These are phyloP conservation scores for Leptobrachium leishanense DNA, from an alignment of 2,113 vertebrate species.

Conservation along the genomic window DNA sequence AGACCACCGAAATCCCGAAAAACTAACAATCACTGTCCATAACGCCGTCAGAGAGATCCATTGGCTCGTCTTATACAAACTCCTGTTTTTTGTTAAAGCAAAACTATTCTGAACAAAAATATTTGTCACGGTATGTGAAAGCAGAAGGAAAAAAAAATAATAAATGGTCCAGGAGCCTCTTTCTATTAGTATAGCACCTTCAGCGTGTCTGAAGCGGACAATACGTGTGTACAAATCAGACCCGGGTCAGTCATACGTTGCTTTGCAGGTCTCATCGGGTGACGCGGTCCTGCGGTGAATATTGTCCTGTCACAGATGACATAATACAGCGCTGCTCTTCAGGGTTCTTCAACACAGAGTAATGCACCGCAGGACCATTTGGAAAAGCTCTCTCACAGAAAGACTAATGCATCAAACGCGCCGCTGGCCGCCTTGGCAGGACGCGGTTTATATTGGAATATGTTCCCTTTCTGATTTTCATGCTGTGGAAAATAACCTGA, in stretches of 20 bases:
- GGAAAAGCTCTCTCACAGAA: not conserved
- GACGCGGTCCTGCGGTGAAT: not conserved
- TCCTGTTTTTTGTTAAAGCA: too few relatives aligned
- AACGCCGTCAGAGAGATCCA: too few relatives aligned
- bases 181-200: not conserved
- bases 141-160: too few relatives aligned
- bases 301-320: constrained; percentile 1
- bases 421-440: not conserved
- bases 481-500: not conserved
- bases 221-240: not conserved
- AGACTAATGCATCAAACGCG: not conserved
- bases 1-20: too few relatives aligned
- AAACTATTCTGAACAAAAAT: too few relatives aligned
- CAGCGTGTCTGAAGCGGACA: not conserved
- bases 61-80: too few relatives aligned
- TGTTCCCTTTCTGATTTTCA: not conserved
- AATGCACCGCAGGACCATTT: not conserved
- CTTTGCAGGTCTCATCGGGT: not conserved
- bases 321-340: not conserved
- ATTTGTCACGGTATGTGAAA: too few relatives aligned
- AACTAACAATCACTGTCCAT: too few relatives aligned
- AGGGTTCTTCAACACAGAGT: not conserved
- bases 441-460: not conserved
- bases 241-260: not conserved
- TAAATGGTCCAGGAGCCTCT: not conserved